Evolutionary conservation across 2,797 vertebrate genomes (phyloP).

Genomic region (Rhinatrema bivittatum): DNA sequence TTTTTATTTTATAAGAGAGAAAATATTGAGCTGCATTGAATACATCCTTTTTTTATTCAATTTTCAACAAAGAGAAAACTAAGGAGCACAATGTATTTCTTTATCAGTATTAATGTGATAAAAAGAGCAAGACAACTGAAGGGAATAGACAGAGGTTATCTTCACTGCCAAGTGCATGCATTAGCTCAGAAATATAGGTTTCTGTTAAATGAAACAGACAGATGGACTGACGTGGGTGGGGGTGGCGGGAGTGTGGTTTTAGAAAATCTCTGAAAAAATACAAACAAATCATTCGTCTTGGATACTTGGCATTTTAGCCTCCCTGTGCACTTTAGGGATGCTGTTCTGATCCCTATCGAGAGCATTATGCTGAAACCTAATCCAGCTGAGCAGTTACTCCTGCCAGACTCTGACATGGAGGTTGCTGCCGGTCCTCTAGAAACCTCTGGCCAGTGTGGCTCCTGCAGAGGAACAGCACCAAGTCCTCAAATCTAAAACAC

Average conservation of each 20-base stretch:
- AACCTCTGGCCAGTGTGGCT: conserved; percentile 2
- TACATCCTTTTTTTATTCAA: too few species aligned
- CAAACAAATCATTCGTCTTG: conserved; percentile 60
- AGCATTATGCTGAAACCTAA: conserved; percentile 50
- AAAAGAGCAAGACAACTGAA: conserved; percentile 43
- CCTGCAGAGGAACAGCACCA: not conserved
- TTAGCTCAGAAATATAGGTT: conserved; percentile 46
- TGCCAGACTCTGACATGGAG: conserved; percentile 18
- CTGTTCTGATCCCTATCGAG: conserved; percentile 38
- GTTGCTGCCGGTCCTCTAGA: not conserved
- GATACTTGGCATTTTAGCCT: conserved; percentile 47
- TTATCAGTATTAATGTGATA: conserved; percentile 53
- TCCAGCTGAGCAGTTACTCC: conserved; percentile 29
- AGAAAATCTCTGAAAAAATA: conserved; percentile 61
- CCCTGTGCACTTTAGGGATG: conserved; percentile 49
- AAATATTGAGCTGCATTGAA: too few species aligned
- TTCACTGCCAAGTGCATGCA: conserved; percentile 37
- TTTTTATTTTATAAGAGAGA: too few species aligned
- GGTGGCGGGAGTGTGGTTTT: conserved; percentile 41
- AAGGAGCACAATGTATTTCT: too few species aligned
- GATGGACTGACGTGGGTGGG: conserved; percentile 29
- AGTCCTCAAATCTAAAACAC: not conserved
- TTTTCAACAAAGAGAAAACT: too few species aligned
- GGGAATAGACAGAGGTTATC: conserved; percentile 40
- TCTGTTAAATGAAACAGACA: conserved; percentile 41